phyloP scores from a whole-genome alignment of 2,888 invertebrate species.

The Sericinus montela region DNA sequence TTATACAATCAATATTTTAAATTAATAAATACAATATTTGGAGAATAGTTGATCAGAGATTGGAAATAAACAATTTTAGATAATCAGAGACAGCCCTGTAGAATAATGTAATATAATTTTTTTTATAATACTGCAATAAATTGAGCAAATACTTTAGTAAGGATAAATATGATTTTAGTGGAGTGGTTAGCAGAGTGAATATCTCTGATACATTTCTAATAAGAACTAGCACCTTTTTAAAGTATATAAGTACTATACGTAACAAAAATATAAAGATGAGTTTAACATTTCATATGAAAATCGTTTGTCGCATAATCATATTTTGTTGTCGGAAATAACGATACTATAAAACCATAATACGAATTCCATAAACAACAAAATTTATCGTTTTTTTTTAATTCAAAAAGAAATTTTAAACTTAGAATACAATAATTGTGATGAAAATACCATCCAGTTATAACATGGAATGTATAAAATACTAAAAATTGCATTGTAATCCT shows the following conservation, averaged over 20 bases:
- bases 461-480: neutral
- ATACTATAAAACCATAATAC: slow-evolving; percentile 70
- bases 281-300: slow-evolving; percentile 15
- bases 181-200: no score
- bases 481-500: neutral
- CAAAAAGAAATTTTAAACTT: slow-evolving; percentile 11
- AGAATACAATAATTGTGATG: slow-evolving; percentile 29
- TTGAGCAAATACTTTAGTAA: slow-evolving; percentile 18
- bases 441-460: slow-evolving; percentile 15
- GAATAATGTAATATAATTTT: slow-evolving; percentile 25
- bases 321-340: slow-evolving; percentile 57
- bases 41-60: slow-evolving; percentile 6
- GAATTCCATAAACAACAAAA: slow-evolving; percentile 53
- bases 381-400: slow-evolving; percentile 6
- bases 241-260: neutral
- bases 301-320: slow-evolving; percentile 39
- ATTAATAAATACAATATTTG: slow-evolving; percentile 6
- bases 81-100: neutral
- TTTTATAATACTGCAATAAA: neutral
- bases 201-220: no score
- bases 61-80: neutral
- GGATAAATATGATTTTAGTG: neutral
- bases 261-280: no score
- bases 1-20: slow-evolving; percentile 32
- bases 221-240: slow-evolving; percentile 47